Conservation (phyloP, 2,113 vertebrate genomes). For the Excalfactoria chinensis region DNA sequence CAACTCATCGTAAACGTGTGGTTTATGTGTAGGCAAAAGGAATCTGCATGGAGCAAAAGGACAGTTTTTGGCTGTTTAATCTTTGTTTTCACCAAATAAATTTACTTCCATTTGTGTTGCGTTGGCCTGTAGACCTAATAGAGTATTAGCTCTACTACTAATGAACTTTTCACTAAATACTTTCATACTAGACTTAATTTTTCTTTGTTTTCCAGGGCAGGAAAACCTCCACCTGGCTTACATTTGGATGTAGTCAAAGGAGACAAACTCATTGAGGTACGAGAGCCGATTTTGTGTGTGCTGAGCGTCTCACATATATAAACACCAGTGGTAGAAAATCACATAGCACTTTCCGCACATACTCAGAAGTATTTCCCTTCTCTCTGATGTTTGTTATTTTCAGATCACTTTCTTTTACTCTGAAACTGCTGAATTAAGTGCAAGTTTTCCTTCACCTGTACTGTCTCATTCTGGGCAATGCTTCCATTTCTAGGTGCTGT, state of each 20-base stretch:
- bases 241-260: conserved; percentile 98
- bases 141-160: background rate
- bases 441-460: background rate
- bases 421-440: background rate
- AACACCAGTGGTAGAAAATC: background rate
- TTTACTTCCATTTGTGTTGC: background rate
- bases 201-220: conserved; percentile 87
- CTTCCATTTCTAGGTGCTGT: background rate
- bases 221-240: conserved; percentile 95
- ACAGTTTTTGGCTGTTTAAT: rapidly evolving
- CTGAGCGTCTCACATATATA: background rate
- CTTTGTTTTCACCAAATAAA: background rate
- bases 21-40: background rate
- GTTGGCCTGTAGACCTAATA: background rate
- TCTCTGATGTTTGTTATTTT: background rate
- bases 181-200: conserved; percentile 14
- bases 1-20: background rate
- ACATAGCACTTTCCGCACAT: background rate
- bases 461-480: background rate
- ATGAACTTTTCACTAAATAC: background rate
- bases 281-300: background rate
- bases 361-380: background rate
- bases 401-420: background rate
- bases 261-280: conserved; percentile 98
- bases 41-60: background rate